phyloP scores from a whole-genome alignment of 2,888 invertebrate genomes.

The Lasiommata megera region DNA sequence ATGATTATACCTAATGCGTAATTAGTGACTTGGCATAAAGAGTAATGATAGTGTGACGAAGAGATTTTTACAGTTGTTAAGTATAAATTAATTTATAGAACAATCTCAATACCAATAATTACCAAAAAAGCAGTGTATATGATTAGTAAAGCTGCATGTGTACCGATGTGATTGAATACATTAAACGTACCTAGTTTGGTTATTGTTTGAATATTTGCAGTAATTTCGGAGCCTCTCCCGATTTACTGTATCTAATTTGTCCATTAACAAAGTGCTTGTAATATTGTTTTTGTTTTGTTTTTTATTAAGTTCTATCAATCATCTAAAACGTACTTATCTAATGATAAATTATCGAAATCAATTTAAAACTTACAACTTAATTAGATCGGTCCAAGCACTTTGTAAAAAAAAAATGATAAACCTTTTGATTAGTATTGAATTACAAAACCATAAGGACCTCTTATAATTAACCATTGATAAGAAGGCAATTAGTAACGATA shows the following conservation, averaged over 20 bases:
- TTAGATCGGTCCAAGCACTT: slow-evolving; percentile 46
- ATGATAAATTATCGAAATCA: slow-evolving; percentile 11
- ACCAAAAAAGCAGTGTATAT: slow-evolving; percentile 80
- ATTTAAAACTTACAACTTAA: slow-evolving; percentile 10
- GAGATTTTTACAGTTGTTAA: slow-evolving; percentile 82
- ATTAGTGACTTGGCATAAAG: slow-evolving; percentile 78
- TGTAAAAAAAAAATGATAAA: slow-evolving; percentile 42
- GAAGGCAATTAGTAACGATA: slow-evolving; percentile 80
- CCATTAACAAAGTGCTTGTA: slow-evolving; percentile 24
- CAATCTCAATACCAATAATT: slow-evolving; percentile 82
- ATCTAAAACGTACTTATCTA: slow-evolving; percentile 5
- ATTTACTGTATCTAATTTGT: slow-evolving; percentile 8
- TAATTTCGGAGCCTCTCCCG: slow-evolving; percentile 9
- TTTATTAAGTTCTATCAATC: slow-evolving; percentile 12
- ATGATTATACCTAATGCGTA: slow-evolving; percentile 79
- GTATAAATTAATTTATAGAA: slow-evolving; percentile 81
- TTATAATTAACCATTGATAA: slow-evolving; percentile 82
- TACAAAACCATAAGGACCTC: slow-evolving; percentile 82
- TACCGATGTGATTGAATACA: slow-evolving; percentile 67
- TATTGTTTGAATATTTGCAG: slow-evolving; percentile 16
- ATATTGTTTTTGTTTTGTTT: slow-evolving; percentile 6
- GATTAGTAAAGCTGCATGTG: slow-evolving; percentile 70
- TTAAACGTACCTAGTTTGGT: slow-evolving; percentile 24
- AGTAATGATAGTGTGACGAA: slow-evolving; percentile 79
- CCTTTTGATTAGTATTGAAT: slow-evolving; percentile 57